Evolutionary conservation across 2,113 vertebrate genomes (phyloP).

Genomic region (Miniopterus natalensis): DNA sequence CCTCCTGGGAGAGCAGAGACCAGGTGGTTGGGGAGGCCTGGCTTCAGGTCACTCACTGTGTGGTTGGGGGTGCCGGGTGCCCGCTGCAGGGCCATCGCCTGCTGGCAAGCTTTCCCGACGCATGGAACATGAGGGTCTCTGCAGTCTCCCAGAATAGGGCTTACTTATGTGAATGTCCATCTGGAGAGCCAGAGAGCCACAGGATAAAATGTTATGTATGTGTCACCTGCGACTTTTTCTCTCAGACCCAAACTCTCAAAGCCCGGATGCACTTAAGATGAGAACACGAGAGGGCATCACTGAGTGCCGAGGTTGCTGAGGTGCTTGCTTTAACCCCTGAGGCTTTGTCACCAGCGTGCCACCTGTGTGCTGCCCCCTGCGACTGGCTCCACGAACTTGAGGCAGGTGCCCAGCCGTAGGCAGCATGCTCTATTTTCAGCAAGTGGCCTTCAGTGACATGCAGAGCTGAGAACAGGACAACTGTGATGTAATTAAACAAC

Average conservation of each 20-base stretch:
- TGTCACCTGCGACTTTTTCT: neutral
- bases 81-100: no score
- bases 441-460: neutral
- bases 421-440: neutral
- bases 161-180: neutral
- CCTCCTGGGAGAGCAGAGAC: neutral
- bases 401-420: accelerated
- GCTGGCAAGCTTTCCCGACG: accelerated
- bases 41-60: accelerated
- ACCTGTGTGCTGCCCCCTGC: accelerated
- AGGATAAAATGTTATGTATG: neutral
- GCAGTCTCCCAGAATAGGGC: neutral
- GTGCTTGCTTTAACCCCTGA: no score
- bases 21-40: neutral
- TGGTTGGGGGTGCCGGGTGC: neutral
- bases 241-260: neutral
- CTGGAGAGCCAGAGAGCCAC: neutral
- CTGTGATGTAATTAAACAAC: neutral
- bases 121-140: neutral
- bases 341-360: accelerated
- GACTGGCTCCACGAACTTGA: accelerated
- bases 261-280: accelerated
- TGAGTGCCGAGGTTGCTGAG: no score
- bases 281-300: neutral
- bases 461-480: neutral